Conservation (phyloP, 2,888 invertebrate genomes). For the Nomada ferruginata region DNA sequence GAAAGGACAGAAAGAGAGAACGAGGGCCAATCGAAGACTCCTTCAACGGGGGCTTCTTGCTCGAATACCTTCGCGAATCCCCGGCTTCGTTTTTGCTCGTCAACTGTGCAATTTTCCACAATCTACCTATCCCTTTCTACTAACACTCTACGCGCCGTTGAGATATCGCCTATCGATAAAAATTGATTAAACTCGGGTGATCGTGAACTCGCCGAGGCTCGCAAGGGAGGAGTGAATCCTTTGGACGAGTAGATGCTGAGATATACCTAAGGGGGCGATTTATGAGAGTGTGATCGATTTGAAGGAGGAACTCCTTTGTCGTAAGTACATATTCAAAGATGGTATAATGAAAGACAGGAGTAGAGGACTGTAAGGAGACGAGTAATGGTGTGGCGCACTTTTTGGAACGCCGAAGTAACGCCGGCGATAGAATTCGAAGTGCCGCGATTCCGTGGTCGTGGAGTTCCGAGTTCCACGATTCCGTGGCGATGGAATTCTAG, state of each 20-base stretch:
- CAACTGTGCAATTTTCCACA: slow-evolving; percentile 32
- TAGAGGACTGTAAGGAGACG: no score
- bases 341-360: no score
- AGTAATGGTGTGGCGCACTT: no score
- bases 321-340: no score
- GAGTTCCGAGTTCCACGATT: no score
- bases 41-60: slow-evolving; percentile 34
- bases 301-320: neutral
- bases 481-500: no score
- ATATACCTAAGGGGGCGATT: no score
- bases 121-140: neutral
- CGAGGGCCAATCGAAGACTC: slow-evolving; percentile 35
- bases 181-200: slow-evolving; percentile 40
- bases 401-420: no score
- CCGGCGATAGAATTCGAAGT: no score
- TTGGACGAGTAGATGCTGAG: slow-evolving; percentile 2
- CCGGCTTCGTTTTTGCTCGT: slow-evolving; percentile 49
- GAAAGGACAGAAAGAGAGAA: slow-evolving; percentile 5
- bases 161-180: slow-evolving; percentile 30
- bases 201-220: neutral
- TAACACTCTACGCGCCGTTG: slow-evolving; percentile 12
- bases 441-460: no score
- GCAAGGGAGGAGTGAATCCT: neutral
- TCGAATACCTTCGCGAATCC: slow-evolving; percentile 30
- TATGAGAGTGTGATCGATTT: neutral